These are phyloP conservation scores for Scaptodrosophila latifasciaeformis DNA, from an alignment of 2,888 invertebrate genomes.

Conservation along the genomic window DNA sequence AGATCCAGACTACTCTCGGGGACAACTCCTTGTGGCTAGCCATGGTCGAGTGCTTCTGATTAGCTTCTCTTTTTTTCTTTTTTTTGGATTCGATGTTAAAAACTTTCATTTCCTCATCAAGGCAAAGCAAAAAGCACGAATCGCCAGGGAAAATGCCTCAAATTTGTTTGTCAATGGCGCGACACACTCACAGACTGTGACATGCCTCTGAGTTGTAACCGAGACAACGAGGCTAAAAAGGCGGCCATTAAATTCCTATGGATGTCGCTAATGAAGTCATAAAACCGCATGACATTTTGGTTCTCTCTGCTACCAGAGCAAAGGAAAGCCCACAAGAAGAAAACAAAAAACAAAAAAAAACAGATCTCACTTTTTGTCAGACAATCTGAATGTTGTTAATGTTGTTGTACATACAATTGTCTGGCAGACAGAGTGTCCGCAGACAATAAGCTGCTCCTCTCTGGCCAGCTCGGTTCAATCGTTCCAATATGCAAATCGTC, in stretches of 20 bases:
- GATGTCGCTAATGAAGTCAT: slow-evolving; percentile 73
- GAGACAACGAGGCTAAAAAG: slow-evolving; percentile 6
- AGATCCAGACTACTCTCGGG: slow-evolving; percentile 6
- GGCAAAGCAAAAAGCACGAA: slow-evolving; percentile 50
- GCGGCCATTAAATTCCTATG: slow-evolving; percentile 53
- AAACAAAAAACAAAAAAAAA: slow-evolving; percentile 9
- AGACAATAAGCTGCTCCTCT: not conserved
- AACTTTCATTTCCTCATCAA: slow-evolving; percentile 56
- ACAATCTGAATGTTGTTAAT: slow-evolving; percentile 38
- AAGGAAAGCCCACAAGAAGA: slow-evolving; percentile 34
- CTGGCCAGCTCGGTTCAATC: slow-evolving; percentile 43
- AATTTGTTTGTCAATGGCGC: slow-evolving; percentile 51
- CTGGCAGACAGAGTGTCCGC: slow-evolving; percentile 9
- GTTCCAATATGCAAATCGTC: slow-evolving; percentile 61
- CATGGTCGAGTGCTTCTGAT: slow-evolving; percentile 36
- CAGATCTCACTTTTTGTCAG: slow-evolving; percentile 55
- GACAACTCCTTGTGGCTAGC: not conserved
- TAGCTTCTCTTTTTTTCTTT: too few species aligned
- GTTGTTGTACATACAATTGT: slow-evolving; percentile 47
- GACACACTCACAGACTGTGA: not conserved
- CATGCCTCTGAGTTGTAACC: too few species aligned
- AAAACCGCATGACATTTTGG: slow-evolving; percentile 73
- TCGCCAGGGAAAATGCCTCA: slow-evolving; percentile 42
- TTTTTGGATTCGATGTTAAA: too few species aligned
- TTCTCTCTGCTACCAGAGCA: slow-evolving; percentile 42